Conservation (phyloP, 2,888 invertebrate species). For the Acanthosepion pharaonis region DNA sequence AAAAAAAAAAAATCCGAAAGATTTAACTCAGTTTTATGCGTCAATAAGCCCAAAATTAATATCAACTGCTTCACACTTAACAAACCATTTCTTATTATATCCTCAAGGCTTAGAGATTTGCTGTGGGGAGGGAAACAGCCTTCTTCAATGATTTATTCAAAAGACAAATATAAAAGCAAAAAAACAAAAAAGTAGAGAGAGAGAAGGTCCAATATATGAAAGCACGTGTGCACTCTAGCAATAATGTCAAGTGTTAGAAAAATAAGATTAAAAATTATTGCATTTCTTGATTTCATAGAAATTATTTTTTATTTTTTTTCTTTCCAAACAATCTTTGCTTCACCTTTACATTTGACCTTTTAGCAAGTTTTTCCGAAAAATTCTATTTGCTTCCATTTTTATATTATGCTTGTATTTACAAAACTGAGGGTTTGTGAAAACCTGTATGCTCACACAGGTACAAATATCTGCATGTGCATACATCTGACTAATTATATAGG, state of each 20-base stretch:
- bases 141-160: neutral
- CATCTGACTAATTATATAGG: neutral
- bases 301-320: neutral
- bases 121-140: neutral
- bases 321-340: neutral
- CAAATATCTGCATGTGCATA: too few relatives aligned
- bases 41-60: neutral
- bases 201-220: neutral
- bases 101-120: neutral
- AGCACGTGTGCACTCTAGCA: neutral
- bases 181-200: neutral
- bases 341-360: neutral
- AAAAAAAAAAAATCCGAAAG: neutral
- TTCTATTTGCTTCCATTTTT: neutral
- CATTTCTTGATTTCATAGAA: neutral
- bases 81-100: neutral
- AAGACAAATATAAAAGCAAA: neutral
- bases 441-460: too few relatives aligned
- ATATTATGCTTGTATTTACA: neutral
- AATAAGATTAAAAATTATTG: slow-evolving; percentile 33
- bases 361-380: neutral
- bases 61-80: slow-evolving; percentile 16
- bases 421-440: neutral
- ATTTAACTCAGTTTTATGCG: neutral
- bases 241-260: neutral